These are phyloP conservation scores for Cyprinodon variegatus DNA, from an alignment of 2,113 vertebrate species.

Conservation along the genomic window DNA sequence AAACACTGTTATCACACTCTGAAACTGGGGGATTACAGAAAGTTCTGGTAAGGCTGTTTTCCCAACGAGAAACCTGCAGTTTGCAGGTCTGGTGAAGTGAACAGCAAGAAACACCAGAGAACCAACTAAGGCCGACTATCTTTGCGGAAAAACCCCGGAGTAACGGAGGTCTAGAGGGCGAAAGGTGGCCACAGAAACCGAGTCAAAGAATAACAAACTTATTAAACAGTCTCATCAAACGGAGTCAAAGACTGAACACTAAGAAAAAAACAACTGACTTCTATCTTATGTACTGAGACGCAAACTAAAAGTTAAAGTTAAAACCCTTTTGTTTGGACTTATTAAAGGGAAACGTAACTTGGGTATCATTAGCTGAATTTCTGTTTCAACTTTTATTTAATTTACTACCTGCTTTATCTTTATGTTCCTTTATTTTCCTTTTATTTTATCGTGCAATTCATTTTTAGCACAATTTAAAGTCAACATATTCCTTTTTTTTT, in stretches of 20 bases:
- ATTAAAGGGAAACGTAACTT: too few relatives aligned
- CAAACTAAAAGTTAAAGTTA: not conserved
- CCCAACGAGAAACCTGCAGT: constrained; percentile 25
- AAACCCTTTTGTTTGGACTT: too few relatives aligned
- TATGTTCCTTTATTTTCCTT: not conserved
- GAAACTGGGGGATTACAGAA: not conserved
- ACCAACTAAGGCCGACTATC: constrained; percentile 7
- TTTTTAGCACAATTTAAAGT: too few relatives aligned
- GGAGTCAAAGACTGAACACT: constrained; percentile 4
- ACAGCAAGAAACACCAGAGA: constrained; percentile 23
- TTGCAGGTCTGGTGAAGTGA: constrained; percentile 19
- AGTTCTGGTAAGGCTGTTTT: constrained; percentile 33
- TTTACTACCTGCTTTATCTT: too few relatives aligned
- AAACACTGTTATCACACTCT: not conserved
- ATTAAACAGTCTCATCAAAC: constrained; percentile 12
- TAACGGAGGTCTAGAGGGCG: constrained; percentile 26
- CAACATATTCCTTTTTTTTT: too few relatives aligned
- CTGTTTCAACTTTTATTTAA: too few relatives aligned
- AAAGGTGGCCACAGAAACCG: constrained; percentile 31
- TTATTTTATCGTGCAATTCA: not conserved
- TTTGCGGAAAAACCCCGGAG: constrained; percentile 20
- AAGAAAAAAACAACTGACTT: constrained; percentile 13
- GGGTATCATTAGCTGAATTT: too few relatives aligned
- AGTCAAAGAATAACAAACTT: constrained; percentile 34
- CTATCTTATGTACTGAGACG: not conserved